Evolutionary conservation across 2,797 vertebrate genomes (phyloP).

Genomic region (Zonotrichia albicollis): DNA sequence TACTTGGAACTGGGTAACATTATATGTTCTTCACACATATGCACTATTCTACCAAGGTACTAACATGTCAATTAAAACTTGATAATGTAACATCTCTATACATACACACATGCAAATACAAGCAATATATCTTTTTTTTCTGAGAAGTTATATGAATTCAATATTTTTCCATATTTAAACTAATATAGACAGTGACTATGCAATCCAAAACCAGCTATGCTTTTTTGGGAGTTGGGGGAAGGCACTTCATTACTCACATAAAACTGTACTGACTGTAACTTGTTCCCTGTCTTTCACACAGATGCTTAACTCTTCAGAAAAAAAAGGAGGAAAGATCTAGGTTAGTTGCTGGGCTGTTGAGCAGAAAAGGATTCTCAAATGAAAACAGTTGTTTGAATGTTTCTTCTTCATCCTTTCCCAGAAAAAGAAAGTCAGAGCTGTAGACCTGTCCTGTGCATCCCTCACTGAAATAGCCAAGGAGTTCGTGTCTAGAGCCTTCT

Average conservation of each 20-base stretch:
- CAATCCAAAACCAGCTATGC: neutral
- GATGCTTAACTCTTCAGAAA: neutral
- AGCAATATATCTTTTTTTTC: neutral
- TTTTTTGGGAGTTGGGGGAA: neutral
- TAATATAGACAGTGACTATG: neutral
- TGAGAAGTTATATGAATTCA: neutral
- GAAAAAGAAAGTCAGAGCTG: neutral
- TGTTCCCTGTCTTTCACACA: neutral
- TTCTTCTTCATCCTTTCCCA: neutral
- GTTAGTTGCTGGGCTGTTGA: neutral
- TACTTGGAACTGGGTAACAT: conserved; percentile 18
- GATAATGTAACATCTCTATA: neutral
- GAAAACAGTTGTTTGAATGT: neutral
- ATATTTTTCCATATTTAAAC: neutral
- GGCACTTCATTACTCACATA: neutral
- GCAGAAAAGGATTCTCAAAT: neutral
- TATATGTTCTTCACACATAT: neutral
- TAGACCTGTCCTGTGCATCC: neutral
- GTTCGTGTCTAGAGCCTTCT: neutral
- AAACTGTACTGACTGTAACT: neutral
- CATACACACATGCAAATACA: neutral
- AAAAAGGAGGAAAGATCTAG: neutral
- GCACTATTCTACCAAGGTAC: neutral
- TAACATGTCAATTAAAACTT: neutral
- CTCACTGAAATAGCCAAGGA: neutral